Conservation (phyloP, 2,113 vertebrate genomes). For the Oncorhynchus mykiss region DNA sequence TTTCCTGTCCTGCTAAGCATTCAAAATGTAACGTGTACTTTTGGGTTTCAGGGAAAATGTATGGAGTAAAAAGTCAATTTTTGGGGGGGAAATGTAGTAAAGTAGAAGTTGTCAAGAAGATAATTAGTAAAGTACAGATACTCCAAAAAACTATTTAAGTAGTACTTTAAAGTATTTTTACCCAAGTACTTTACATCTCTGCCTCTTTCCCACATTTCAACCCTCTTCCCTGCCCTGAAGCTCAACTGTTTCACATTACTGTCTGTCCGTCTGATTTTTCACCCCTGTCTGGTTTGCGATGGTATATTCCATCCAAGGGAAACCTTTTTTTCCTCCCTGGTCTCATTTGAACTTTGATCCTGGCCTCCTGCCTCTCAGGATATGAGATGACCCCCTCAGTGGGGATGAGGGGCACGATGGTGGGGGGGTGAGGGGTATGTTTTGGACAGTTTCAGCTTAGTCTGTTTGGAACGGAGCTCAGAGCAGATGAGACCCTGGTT, state of each 20-base stretch:
- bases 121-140: too few relatives aligned
- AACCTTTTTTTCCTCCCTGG: constrained; percentile 16
- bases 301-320: constrained; percentile 61
- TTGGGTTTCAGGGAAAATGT: too few relatives aligned
- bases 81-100: too few relatives aligned
- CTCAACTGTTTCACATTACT: constrained; percentile 42
- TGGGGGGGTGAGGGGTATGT: constrained; percentile 25
- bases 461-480: constrained; percentile 29
- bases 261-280: constrained; percentile 52
- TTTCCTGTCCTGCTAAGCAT: too few relatives aligned
- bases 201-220: background rate
- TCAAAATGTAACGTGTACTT: too few relatives aligned
- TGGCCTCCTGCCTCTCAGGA: constrained; percentile 62
- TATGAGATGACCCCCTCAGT: constrained; percentile 63
- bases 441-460: constrained; percentile 36
- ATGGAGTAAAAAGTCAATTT: too few relatives aligned
- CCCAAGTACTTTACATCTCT: too few relatives aligned
- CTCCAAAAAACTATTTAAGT: too few relatives aligned
- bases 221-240: background rate
- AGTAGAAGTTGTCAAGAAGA: too few relatives aligned
- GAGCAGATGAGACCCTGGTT: constrained; percentile 37
- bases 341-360: constrained; percentile 72
- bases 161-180: too few relatives aligned
- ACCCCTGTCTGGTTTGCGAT: constrained; percentile 66
- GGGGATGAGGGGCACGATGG: constrained; percentile 5